Evolutionary conservation across 2,113 vertebrate species (phyloP), one percentile per base, ranked within the genome.

Genomic region (Sinocyclocheilus rhinocerous): DNA sequence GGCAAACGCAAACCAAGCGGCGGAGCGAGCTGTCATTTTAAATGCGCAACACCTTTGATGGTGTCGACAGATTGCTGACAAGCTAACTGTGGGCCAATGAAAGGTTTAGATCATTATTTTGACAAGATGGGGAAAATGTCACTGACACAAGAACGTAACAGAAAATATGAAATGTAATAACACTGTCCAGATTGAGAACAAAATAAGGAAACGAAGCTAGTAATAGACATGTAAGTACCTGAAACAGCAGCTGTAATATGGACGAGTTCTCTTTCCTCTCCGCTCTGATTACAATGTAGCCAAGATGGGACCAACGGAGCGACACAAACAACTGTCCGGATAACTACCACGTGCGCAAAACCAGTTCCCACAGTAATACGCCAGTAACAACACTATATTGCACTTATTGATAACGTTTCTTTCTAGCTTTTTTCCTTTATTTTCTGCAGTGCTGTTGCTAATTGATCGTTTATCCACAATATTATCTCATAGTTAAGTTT

Each of bases 231-330:
- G 87, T 86, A 84, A 79, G 61, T 96, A 96, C 95, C 95, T 95
- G 94, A 94, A 94, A 94, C 93, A 92, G 94, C 95, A 95, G 95
- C 93, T 91, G 90, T 93, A 95, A 95, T 95, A 95, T 95, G 94
- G 93, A 95, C 93, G 93, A 76, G 92, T 89, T 91, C 85, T 89
- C 93, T 92, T 85, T 89, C 89, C 92, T 93, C 92, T 91, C 90
- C 90, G 92, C 92, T 93, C 92, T 90, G 88, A 88, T 90, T 90
- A 91, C 93, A 91, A 88, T 91, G 90, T 89, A 93, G 93, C 89
- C 70, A 87, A 96, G 93, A 95, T 94, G 94, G 94, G 95, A 95
- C 93, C 93, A 92, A 82, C 78, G 87, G 93, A 91, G 93, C 90
- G 15, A 90, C 94, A 83, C 52, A 42, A 85, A 87, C 69, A 45